Percentiles rank a stretch among this genome's conserved stretches.
Conservation (phyloP, 2,888 invertebrate genomes). For the Brenthis hecate region DNA sequence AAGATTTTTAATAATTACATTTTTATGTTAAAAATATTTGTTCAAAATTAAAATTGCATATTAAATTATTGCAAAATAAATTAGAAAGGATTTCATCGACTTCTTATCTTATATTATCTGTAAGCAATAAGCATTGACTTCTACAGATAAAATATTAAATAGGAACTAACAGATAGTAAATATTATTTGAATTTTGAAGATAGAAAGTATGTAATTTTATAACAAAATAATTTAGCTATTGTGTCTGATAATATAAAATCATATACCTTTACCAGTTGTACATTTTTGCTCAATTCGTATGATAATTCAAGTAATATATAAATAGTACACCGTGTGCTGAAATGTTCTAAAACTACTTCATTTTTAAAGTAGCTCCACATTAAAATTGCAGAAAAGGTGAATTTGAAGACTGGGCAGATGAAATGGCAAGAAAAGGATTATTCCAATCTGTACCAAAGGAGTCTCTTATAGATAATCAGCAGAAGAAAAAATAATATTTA, state of each 20-base stretch:
- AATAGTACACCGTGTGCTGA: no score
- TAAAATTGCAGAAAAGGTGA: constrained; percentile 58
- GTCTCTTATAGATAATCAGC: constrained; percentile 50
- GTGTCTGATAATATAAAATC: no score
- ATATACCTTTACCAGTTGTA: no score
- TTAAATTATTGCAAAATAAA: constrained; percentile 5
- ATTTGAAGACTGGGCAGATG: constrained; percentile 69
- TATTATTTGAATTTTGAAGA: no score
- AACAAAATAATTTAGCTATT: no score
- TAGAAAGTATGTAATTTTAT: no score
- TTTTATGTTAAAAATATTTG: no score
- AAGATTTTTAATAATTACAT: no score
- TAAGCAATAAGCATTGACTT: background rate
- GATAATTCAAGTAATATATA: no score
- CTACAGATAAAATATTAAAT: background rate
- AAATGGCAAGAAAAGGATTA: constrained; percentile 75
- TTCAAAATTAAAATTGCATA: background rate
- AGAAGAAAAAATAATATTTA: constrained; percentile 40
- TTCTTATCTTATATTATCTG: constrained; percentile 5
- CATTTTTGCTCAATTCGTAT: no score
- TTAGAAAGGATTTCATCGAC: constrained; percentile 6
- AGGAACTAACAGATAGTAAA: background rate
- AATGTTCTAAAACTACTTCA: background rate
- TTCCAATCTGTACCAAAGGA: constrained; percentile 67
- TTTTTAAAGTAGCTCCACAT: background rate